Base-by-base conservation (phyloP, 2,888 invertebrate species). In the Drosophila macrothrix region DNA sequence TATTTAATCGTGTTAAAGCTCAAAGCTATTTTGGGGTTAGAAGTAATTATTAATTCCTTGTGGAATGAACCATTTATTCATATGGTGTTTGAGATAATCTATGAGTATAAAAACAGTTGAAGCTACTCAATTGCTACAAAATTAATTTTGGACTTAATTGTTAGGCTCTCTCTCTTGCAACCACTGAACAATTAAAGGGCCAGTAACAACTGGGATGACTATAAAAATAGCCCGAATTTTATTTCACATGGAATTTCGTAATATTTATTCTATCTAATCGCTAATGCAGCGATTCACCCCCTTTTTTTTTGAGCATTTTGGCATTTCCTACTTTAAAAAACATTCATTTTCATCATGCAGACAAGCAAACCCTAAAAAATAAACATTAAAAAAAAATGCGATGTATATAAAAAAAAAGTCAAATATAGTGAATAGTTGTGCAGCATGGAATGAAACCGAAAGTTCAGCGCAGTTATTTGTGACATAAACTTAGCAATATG, bases 301-400 rank as follows among this genome's bases (percentile, higher is more conserved):
- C 52, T 53, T 55, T 67, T 64, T 64, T 59, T 31, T 64, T 61
- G 58, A 50, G 16, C 55, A 80, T 73, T 90, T 88, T 84, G 77
- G 75, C 88, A 91, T 90, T 91, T 91, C 91, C 91, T 91, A 92
- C 92, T 91, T 90, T 92, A 92, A 91, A 91, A 90, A 77, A 86
- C 92, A 92, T 91, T 92, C 73, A 90, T 91, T 81, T 88, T 90
- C 91, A 91, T 91, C 84, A 92, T 67, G 60, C 71, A 73, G 84
- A 80, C 81, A 80, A 76, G 62, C 52, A 63, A 63, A 67, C 22
- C n/a, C 22, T 49, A 66, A 63, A 61, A 56, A 52, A 28, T 52
- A 65, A 52, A 53, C 46, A 16, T 28, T 25, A 25, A 25, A 16
- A 25, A 9, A 25, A 9, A 4, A n/a, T n/a, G 4, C 64, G n/a